Evolutionary conservation across 1,140 invertebrate species (phyloP), one percentile per base, ranked within the genome.

Genomic region (Saccostrea echinata): DNA sequence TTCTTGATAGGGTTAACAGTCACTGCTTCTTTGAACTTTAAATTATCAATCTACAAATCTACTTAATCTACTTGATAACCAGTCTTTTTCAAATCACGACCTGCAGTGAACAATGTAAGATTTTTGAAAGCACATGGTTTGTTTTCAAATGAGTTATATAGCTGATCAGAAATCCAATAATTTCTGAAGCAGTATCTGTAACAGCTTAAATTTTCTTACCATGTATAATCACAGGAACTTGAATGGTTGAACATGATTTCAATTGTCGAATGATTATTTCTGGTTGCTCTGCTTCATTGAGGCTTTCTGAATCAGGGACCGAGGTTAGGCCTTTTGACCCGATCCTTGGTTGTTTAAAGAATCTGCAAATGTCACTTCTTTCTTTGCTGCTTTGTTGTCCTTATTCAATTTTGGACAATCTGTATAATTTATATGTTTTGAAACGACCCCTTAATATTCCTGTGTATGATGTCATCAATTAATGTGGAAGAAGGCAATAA

Each of bases 131-230:
- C 35, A 3, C 18, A 13, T 21, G 85, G 88, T 57, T 64, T 82
- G 0, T 68, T 30, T n/a, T 68, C 43, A 12, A 83, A 51, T 11
- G 24, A 27, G 13, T 86, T 57, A 27, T 57, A 86, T 1, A 89
- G 12, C 21, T 76, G n/a, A n/a, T 88, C 84, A 16, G 88, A 88
- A 57, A 30, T 86, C n/a, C 55, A 30, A 80, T 86, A 2, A 88
- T 61, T 24, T 88, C 80, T n/a, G 84, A 43, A 13, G 84, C 88
- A 24, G 87, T 88, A 18, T 88, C 87, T 1, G 85, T 30, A 1
- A 88, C 53, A 6, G 71, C 87, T 51, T 4, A 11, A 12, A 52
- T 51, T 55, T n/a, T 33, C 6, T 86, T 3, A 43, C 43, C 64
- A 51, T 86, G 18, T n/a, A 80, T 9, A 13, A 24, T 18, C 11